Conservation (phyloP, 2,888 invertebrate genomes). For the Abscondita cerata region DNA sequence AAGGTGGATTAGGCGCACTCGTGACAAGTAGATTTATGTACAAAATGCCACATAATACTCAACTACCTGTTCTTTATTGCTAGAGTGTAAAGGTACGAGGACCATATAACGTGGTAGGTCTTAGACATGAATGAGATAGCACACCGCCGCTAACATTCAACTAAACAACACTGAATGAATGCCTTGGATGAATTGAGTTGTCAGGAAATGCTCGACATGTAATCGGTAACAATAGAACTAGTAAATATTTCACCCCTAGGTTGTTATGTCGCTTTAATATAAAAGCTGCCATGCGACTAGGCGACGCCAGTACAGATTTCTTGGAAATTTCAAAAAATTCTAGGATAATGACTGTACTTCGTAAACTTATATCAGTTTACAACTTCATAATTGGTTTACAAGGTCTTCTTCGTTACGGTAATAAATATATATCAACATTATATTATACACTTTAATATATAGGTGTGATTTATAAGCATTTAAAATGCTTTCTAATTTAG, state of each 20-base stretch:
- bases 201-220: constrained; percentile 53
- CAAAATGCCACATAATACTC: constrained; percentile 46
- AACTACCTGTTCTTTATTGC: constrained; percentile 45
- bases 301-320: constrained; percentile 31
- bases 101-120: constrained; percentile 63
- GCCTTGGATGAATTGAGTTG: constrained; percentile 51
- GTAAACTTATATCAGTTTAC: constrained; percentile 21
- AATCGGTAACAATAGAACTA: constrained; percentile 51
- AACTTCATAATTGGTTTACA: constrained; percentile 12
- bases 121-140: constrained; percentile 64
- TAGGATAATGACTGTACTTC: constrained; percentile 24
- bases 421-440: not conserved
- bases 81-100: constrained; percentile 52
- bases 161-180: constrained; percentile 48
- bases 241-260: constrained; percentile 52
- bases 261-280: constrained; percentile 19
- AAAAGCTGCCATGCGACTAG: constrained; percentile 18
- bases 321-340: constrained; percentile 28
- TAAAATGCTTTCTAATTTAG: too few species aligned
- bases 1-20: constrained; percentile 52
- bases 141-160: constrained; percentile 59
- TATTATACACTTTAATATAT: not conserved
- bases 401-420: constrained; percentile 15
- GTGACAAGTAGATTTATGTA: constrained; percentile 59
- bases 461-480: too few species aligned